Base-by-base conservation (phyloP, 2,888 invertebrate genomes). In the Notodonta ziczac region DNA sequence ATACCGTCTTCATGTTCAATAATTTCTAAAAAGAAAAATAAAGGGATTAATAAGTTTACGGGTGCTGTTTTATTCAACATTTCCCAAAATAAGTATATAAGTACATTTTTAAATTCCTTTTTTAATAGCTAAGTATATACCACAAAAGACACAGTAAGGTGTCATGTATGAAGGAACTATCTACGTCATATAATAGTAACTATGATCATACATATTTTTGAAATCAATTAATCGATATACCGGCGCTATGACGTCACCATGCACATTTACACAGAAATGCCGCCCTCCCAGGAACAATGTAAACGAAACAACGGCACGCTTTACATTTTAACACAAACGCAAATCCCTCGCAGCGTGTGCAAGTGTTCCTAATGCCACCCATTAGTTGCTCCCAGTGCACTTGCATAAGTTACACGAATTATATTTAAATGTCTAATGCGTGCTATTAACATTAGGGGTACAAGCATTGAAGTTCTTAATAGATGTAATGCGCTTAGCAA, bases 391-490 rank as follows among this genome's bases (percentile, higher is more conserved):
- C 73, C 72, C 56, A 44, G 44, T 82, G 80, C 76, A 84, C 84
- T 86, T 86, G 83, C 85, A 86, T 85, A 85, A 88, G 89, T 90
- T 90, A 83, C 84, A 75, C 84, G 91, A 90, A 92, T 78, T 75
- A 84, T 84, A 88, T 87, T 88, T 91, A 87, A 88, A 91, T 87
- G 80, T 84, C 78, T 85, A 86, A 90, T 90, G 83, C 80, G 80
- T 79, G 74, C 78, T 70, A 87, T 85, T 87, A 82, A 83, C 89
- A 91, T 90, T 87, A 80, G 72, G 82, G 70, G 81, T 80, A 83
- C 83, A 81, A 85, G 82, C 80, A 79, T 85, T 79, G 79, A 82
- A 84, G 77, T 78, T 84, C 83, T 82, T 89, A 88, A 89, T 90
- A 86, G 86, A 86, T 86, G 86, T 86, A 83, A 84, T 80, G 80